Conservation (phyloP, 2,888 invertebrate genomes). For the Aelia acuminata region DNA sequence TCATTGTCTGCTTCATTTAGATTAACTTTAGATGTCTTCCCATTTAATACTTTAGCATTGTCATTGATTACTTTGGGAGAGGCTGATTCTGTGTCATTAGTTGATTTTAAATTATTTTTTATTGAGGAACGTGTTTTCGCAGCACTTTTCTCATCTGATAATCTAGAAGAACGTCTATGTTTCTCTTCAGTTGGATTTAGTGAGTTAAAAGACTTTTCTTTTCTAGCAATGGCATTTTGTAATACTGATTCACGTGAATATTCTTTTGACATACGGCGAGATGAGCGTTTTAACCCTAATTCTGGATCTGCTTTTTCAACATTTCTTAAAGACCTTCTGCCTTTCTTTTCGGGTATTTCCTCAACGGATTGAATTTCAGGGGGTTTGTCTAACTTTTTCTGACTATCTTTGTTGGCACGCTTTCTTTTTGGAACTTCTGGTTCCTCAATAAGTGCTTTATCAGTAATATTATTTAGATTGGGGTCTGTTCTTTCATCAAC, state of each 20-base stretch:
- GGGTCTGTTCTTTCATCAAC: conserved; percentile 54
- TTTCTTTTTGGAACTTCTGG: conserved; percentile 56
- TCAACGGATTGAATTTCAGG: conserved; percentile 24
- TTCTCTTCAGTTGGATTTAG: conserved; percentile 69
- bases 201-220: conserved; percentile 78
- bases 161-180: conserved; percentile 69
- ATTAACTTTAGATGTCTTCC: neutral
- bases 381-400: conserved; percentile 5
- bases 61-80: conserved; percentile 70
- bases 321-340: conserved; percentile 49
- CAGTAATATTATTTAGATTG: conserved; percentile 44
- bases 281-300: conserved; percentile 75
- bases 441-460: conserved; percentile 50
- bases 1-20: neutral
- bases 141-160: conserved; percentile 61
- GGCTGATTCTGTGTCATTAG: conserved; percentile 78
- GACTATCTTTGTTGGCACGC: conserved; percentile 66
- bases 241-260: conserved; percentile 75
- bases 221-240: conserved; percentile 80
- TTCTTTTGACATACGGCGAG: conserved; percentile 77
- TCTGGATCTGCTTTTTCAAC: conserved; percentile 60
- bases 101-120: conserved; percentile 72
- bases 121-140: conserved; percentile 48
- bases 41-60: conserved; percentile 51
- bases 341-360: conserved; percentile 55